A percentile compares a stretch with the other conserved stretches of the same genome.
These are phyloP conservation scores for Leptopilina boulardi DNA, from an alignment of 1,140 invertebrate species.

Conservation along the genomic window DNA sequence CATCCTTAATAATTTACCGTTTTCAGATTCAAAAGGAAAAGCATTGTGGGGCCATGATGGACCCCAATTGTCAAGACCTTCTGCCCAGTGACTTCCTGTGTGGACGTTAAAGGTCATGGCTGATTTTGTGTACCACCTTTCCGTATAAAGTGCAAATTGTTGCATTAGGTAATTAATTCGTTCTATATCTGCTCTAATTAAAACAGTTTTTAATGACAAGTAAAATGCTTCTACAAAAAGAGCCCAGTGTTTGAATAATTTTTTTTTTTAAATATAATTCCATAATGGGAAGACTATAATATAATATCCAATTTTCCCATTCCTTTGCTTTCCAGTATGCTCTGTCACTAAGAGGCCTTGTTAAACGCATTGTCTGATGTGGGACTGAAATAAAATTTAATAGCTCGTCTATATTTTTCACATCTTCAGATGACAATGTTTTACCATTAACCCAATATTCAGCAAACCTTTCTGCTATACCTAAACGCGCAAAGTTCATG, in stretches of 20 bases:
- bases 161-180: not conserved
- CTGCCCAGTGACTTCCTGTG: constrained; percentile 36
- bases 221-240: no score
- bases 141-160: constrained; percentile 5
- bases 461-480: not conserved
- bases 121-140: constrained; percentile 35
- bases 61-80: constrained; percentile 39
- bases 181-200: not conserved
- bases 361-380: constrained; percentile 38
- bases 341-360: constrained; percentile 36
- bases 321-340: constrained; percentile 40
- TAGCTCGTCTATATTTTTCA: not conserved
- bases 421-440: no score
- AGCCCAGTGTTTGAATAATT: no score
- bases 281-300: constrained; percentile 42
- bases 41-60: constrained; percentile 40
- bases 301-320: no score
- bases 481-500: not conserved
- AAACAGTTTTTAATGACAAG: not conserved
- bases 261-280: not conserved
- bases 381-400: constrained; percentile 25
- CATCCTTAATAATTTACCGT: constrained; percentile 33
- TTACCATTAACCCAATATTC: not conserved
- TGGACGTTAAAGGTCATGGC: constrained; percentile 46
- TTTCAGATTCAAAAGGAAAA: no score